Evolutionary conservation across 2,888 invertebrate genomes (phyloP), one percentile per base, ranked within the genome.

Genomic region (Philhelius pedissequus): DNA sequence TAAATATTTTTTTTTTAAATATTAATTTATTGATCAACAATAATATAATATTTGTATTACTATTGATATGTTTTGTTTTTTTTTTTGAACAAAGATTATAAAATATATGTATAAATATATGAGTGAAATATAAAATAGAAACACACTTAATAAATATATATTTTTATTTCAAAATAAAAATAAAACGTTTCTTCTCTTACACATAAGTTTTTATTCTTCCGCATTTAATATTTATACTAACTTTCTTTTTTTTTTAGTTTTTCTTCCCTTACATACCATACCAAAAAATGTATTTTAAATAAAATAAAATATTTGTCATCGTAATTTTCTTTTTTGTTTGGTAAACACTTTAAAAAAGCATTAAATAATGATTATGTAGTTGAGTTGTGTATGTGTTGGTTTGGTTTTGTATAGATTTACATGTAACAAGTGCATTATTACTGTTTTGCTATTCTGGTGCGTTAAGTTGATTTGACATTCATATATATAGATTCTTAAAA

Each of bases 1-100:
- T 88, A 88, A 81, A 81, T 86, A 82, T 81, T 81, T 76, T 86
- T 86, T 62, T 56, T 77, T 71, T 22, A 74, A n/a, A 74, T 78
- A 66, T 56, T 81, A 64, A 60, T 83, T 70, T 54, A 84, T 75
- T 79, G 74, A 66, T 79, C 70, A 84, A 84, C 79, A 84, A 84
- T 75, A 84, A 75, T 54, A 76, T 71, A 60, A 58, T 58, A 70
- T 64, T 64, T 64, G n/a, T 50, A 50, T n/a, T 58, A n/a, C n/a
- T n/a, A 30, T 56, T 58, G 15, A 30, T 76, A 43, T 60, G 64
- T 48, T 38, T 66, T 38, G 45, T 75, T 45, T 69, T 48, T 38
- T 66, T 38, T 52, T 75, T 45, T 66, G 79, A 80, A 84, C 75
- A 79, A 84, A 79, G 58, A 84, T 75, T 84, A 84, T 70, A 84